These are phyloP conservation scores for Oncorhynchus tshawytscha DNA, from an alignment of 2,113 vertebrate genomes.

Conservation along the genomic window DNA sequence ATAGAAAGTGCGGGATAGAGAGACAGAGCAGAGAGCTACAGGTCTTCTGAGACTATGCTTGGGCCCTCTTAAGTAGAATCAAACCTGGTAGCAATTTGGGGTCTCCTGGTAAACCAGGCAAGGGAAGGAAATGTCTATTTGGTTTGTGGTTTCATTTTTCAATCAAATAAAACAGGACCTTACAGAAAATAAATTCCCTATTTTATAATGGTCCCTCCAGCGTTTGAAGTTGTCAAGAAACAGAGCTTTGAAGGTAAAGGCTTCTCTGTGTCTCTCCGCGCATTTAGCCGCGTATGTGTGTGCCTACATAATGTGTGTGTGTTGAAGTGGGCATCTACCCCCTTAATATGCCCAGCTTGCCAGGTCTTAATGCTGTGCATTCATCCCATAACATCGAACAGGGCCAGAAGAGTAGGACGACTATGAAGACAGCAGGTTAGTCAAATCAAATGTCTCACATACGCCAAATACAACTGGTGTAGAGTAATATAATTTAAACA, in stretches of 20 bases:
- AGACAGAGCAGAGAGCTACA: background rate
- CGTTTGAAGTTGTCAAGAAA: slow-evolving; percentile 68
- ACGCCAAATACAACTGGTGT: no score
- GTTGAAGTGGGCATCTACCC: slow-evolving; percentile 9
- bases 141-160: slow-evolving; percentile 76
- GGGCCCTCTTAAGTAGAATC: slow-evolving; percentile 53
- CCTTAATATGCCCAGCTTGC: background rate
- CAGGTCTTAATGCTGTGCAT: background rate
- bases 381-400: background rate
- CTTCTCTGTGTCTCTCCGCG: slow-evolving; percentile 9
- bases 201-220: slow-evolving; percentile 70
- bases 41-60: slow-evolving; percentile 21
- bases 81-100: slow-evolving; percentile 73
- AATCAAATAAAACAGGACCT: slow-evolving; percentile 77
- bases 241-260: slow-evolving; percentile 64
- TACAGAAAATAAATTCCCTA: slow-evolving; percentile 74
- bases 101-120: slow-evolving; percentile 57
- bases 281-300: no score
- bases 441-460: no score
- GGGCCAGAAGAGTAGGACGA: background rate
- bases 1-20: slow-evolving; percentile 21
- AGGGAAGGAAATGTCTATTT: slow-evolving; percentile 64
- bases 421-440: background rate
- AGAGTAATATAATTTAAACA: no score
- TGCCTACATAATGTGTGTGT: slow-evolving; percentile 6